Percentiles rank a stretch among this genome's conserved stretches.
These are phyloP conservation scores for Lycorma delicatula DNA, from an alignment of 1,140 invertebrate species.

Conservation along the genomic window DNA sequence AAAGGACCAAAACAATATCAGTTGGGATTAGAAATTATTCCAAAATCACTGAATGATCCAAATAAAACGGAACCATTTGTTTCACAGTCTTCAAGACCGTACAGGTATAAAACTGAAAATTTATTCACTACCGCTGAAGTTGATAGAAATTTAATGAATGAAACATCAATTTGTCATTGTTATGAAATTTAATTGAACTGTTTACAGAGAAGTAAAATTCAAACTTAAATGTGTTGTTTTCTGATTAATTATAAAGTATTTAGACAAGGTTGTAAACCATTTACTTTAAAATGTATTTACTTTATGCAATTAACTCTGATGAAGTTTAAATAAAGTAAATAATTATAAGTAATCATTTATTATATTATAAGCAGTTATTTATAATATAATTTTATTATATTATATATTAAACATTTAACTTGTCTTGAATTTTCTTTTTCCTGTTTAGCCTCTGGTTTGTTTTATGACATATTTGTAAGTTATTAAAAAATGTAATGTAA, in stretches of 20 bases:
- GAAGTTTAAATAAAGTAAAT: no score
- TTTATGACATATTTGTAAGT: no score
- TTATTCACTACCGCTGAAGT: not conserved
- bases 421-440: no score
- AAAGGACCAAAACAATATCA: constrained; percentile 86
- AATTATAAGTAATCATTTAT: no score
- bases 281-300: not conserved
- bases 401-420: no score
- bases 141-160: not conserved
- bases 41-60: constrained; percentile 58
- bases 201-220: not conserved
- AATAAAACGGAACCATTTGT: constrained; percentile 60
- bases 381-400: no score
- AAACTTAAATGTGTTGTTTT: constrained; percentile 4
- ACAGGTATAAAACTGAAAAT: constrained; percentile 50
- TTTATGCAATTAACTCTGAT: no score
- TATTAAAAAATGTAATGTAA: no score
- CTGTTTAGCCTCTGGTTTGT: no score
- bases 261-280: not conserved
- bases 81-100: constrained; percentile 67
- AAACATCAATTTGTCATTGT: not conserved
- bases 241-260: constrained; percentile 72
- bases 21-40: constrained; percentile 75
- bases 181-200: not conserved
- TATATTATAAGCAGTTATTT: no score